A percentile compares a stretch with the other conserved stretches of the same genome.
Evolutionary conservation across 1,140 invertebrate genomes (phyloP).

Genomic region (Bicyclus anynana): DNA sequence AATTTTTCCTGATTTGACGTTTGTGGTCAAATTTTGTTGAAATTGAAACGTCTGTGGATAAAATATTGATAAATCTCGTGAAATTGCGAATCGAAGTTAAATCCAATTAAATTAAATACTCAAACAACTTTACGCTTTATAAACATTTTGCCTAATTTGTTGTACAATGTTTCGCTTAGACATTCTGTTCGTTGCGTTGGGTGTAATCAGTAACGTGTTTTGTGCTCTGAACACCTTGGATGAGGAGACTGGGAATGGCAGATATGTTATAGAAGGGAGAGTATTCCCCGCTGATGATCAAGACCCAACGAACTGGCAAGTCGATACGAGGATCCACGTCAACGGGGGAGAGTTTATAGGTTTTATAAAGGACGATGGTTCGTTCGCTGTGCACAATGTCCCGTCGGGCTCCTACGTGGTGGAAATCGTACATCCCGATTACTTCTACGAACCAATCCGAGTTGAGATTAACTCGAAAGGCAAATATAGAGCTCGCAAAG

Average conservation of each 20-base stretch:
- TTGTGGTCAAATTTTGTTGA: too few species aligned
- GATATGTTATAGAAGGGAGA: conserved; percentile 89
- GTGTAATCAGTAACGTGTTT: conserved; percentile 23
- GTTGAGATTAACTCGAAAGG: conserved; percentile 98
- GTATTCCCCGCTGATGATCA: conserved; percentile 84
- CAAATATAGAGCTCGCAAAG: conserved; percentile 95
- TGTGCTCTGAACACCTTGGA: conserved; percentile 55
- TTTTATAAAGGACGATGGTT: conserved; percentile 95
- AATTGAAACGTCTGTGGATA: too few species aligned
- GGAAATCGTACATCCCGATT: conserved; percentile 94
- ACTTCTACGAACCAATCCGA: conserved; percentile 92
- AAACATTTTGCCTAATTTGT: background rate
- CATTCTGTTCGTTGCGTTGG: conserved; percentile 12
- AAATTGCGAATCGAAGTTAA: too few species aligned
- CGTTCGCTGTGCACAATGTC: conserved; percentile 92
- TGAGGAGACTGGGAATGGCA: conserved; percentile 78
- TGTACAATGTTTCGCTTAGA: conserved; percentile 13
- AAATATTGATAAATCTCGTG: too few species aligned
- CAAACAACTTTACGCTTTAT: background rate
- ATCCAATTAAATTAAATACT: too few species aligned
- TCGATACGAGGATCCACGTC: conserved; percentile 87
- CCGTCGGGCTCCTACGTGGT: conserved; percentile 97
- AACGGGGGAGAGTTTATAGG: conserved; percentile 93
- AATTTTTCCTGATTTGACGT: too few species aligned
- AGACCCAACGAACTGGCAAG: conserved; percentile 83